phyloP scores from a whole-genome alignment of 2,113 vertebrate genomes.

The Pterocles gutturalis region DNA sequence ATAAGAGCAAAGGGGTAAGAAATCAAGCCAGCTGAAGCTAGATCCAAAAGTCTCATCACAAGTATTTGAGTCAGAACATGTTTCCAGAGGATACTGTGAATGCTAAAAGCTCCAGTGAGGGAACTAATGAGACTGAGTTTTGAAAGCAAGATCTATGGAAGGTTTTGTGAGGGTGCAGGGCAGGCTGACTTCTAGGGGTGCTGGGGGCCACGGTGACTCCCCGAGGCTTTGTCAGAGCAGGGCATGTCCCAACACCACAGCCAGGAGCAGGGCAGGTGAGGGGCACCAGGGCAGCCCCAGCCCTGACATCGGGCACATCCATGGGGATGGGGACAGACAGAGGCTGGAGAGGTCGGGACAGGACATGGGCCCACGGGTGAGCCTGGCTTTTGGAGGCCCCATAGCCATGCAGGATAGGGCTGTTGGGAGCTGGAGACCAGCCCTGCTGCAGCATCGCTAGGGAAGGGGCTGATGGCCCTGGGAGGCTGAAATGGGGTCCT shows the following conservation, averaged over 20 bases:
- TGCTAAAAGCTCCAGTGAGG: background rate
- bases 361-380: no score
- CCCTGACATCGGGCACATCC: rapidly evolving
- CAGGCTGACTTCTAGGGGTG: background rate
- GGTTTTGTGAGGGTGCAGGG: background rate
- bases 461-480: no score
- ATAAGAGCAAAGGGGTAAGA: background rate
- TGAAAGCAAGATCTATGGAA: background rate
- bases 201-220: rapidly evolving
- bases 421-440: rapidly evolving
- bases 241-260: background rate
- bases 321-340: background rate
- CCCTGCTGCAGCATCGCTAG: rapidly evolving
- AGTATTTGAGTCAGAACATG: background rate
- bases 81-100: background rate
- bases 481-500: background rate
- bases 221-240: background rate
- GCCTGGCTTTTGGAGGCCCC: background rate
- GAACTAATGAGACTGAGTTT: background rate
- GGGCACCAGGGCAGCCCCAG: background rate
- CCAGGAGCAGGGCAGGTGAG: background rate
- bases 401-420: background rate
- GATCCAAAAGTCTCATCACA: background rate
- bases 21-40: background rate
- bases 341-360: no score